A percentile compares a stretch with the other conserved stretches of the same genome.
These are phyloP conservation scores for Dissostichus mawsoni DNA, from an alignment of 2,113 vertebrate species.

Conservation along the genomic window DNA sequence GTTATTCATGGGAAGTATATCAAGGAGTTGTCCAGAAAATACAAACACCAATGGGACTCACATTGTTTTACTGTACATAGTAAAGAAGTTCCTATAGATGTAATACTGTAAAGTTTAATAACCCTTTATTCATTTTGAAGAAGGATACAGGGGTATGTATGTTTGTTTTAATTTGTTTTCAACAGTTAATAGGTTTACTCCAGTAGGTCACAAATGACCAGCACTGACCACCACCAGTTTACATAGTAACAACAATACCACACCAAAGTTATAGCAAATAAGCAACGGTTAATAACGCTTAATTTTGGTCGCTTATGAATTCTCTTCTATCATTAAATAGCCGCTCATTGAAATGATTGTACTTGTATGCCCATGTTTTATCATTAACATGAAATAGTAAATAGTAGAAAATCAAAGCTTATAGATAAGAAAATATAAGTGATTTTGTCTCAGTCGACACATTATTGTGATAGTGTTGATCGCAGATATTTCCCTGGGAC, in stretches of 20 bases:
- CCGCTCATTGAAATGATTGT: background rate
- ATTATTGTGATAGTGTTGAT: conserved; percentile 46
- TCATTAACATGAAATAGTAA: conserved; percentile 28
- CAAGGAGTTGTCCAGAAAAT: conserved; percentile 20
- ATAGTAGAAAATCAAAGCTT: conserved; percentile 22
- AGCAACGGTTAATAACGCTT: conserved; percentile 2
- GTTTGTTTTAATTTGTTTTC: background rate
- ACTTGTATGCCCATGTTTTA: background rate
- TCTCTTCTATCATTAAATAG: conserved; percentile 25
- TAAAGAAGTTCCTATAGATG: conserved; percentile 28
- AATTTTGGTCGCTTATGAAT: conserved; percentile 35
- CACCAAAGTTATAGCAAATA: conserved; percentile 22
- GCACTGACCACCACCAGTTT: conserved; percentile 37
- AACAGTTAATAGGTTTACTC: conserved; percentile 56
- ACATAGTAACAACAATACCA: background rate
- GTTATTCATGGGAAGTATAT: conserved; percentile 9
- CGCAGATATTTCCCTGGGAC: conserved; percentile 32
- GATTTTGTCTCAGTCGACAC: conserved; percentile 49
- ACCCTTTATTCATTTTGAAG: conserved; percentile 12
- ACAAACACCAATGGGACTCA: conserved; percentile 20
- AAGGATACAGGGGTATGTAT: background rate
- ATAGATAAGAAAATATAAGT: conserved; percentile 37
- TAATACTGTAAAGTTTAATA: conserved; percentile 15
- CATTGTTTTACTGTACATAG: conserved; percentile 49
- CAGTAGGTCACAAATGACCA: conserved; percentile 24